These are phyloP conservation scores for Colletes gigas DNA, from an alignment of 1,140 invertebrate species.

Conservation along the genomic window DNA sequence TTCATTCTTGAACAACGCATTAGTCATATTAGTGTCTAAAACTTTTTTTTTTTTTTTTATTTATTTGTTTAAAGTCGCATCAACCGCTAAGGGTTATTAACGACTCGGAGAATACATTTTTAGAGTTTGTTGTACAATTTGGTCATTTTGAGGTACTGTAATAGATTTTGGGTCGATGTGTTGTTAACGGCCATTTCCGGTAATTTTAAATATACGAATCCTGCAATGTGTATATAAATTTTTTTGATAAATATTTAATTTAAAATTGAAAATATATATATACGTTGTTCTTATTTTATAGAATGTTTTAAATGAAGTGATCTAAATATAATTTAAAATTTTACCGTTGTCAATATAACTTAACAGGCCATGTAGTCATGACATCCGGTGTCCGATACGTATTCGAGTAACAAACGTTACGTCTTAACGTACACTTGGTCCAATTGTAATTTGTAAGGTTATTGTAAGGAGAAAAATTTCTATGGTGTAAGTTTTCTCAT, in stretches of 20 bases:
- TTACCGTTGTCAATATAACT: conserved; percentile 1
- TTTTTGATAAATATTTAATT: not conserved
- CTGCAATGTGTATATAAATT: not conserved
- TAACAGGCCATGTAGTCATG: conserved; percentile 38
- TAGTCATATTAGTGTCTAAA: not conserved
- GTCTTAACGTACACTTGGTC: conserved; percentile 45
- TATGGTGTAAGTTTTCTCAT: conserved; percentile 32
- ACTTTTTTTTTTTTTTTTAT: too few species aligned
- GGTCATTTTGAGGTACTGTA: too few species aligned
- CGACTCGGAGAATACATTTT: too few species aligned
- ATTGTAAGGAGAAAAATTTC: conserved; percentile 28
- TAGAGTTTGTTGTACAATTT: too few species aligned
- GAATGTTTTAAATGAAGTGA: not conserved
- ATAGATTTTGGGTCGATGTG: too few species aligned
- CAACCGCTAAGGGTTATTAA: too few species aligned
- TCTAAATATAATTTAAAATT: not conserved
- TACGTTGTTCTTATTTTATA: not conserved
- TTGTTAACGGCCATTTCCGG: not conserved
- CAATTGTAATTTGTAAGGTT: conserved; percentile 53
- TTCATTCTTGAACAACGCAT: not conserved
- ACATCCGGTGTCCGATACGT: conserved; percentile 22
- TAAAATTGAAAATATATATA: not conserved
- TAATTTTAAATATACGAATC: not conserved
- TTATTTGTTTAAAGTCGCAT: too few species aligned
- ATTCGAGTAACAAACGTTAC: conserved; percentile 19